Evolutionary conservation across 2,797 vertebrate species (phyloP), one percentile per base, ranked within the genome.

Genomic region (Sparidentex hasta): DNA sequence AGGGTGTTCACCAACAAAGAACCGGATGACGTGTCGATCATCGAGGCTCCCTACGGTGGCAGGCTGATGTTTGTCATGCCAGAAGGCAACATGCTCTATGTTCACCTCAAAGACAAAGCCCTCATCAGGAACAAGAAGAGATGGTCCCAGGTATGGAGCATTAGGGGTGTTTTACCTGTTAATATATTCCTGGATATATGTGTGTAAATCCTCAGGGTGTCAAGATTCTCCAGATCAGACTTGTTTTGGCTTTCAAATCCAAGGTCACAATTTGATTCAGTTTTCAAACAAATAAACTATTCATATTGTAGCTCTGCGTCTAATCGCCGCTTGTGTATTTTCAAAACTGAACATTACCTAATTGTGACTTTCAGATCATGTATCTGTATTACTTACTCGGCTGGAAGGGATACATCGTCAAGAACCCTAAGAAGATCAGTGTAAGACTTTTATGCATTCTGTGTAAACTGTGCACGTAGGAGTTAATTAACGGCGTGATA

Each of bases 351-450:
- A 29, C 11, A 76, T 63, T 50, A 21, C 3, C 67, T 9, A 63
- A 11, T 72, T 38, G 6, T 84, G 17, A 9, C 73, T 92, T 93
- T 76, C 87, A 96, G 96, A 95, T 96, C 57, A 96, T 96, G 96
- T 96, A 96, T 76, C 65, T 96, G 89, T 96, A 96, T 83, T 96
- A 96, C 81, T 91, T 96, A 29, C 94, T 96, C 5, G 96, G 95
- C 27, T 96, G 95, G 94, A 96, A 96, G 80, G 95, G 95, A 61
- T 96, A 95, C 80, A 81, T 95, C 9, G 50, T 75, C 63, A 96
- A 96, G 88, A 96, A 95, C 82, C 95, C 95, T 41, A 91, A 93
- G 63, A 95, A 93, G 88, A 93, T 94, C 73, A 87, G 56, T 51
- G 95, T 96, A 92, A 86, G 93, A 63, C 1, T 21, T 72, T 66